A percentile compares a stretch with the other conserved stretches of the same genome.
phyloP scores from a whole-genome alignment of 1,140 invertebrate species.

The Trinorchestia longiramus region DNA sequence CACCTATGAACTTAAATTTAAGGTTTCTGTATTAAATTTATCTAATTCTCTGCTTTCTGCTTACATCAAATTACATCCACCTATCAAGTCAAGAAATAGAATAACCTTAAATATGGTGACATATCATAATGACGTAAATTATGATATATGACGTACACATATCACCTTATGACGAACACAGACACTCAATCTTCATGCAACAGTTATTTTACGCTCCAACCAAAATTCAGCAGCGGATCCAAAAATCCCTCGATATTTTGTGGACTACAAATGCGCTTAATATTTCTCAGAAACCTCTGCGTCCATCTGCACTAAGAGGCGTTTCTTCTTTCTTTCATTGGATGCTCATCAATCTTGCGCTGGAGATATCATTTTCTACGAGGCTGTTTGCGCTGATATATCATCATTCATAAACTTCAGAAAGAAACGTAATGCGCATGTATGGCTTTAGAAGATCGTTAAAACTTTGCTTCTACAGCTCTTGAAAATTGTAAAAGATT shows the following conservation, averaged over 20 bases:
- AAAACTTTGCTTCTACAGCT: background rate
- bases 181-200: background rate
- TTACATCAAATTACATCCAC: no score
- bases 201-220: background rate
- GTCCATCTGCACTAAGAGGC: background rate
- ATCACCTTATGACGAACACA: no score
- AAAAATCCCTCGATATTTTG: background rate
- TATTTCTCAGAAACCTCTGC: background rate
- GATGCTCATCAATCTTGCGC: constrained; percentile 26
- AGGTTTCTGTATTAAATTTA: no score
- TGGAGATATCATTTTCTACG: constrained; percentile 10
- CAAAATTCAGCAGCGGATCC: background rate
- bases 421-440: background rate
- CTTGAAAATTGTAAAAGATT: background rate
- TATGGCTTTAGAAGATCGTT: background rate
- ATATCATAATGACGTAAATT: no score
- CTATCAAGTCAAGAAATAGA: no score
- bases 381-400: background rate
- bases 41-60: no score
- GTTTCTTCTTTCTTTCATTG: background rate
- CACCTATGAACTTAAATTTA: no score
- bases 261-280: background rate
- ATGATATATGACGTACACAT: no score
- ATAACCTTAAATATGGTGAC: no score
- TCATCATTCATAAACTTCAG: constrained; percentile 1